Base-by-base conservation (phyloP, 2,888 invertebrate species). In the Lutraria lutraria region DNA sequence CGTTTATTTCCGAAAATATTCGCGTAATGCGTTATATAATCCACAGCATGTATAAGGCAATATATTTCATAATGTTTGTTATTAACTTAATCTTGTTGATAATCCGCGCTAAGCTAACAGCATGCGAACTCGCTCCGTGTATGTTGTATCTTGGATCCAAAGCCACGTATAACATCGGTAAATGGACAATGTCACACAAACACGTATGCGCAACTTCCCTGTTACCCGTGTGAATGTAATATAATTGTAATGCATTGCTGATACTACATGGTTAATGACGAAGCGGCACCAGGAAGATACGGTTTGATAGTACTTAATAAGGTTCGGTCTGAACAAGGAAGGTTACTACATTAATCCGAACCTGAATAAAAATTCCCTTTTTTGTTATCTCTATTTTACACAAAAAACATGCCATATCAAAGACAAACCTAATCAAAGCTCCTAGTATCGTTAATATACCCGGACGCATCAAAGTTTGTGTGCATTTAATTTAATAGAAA, bases 151-250 rank as follows among this genome's bases (percentile, higher is more conserved):
- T 34, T 76, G 76, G 76, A 31, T 31, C 31, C 76, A 25, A 0
- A 76, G 19, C 16, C 25, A 76, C 31, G 29, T 34, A 16, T 31
- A 34, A 8, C 1, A 31, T 76, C 76, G 31, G 29, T 25, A 76
- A 16, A 10, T 2, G 15, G 25, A n/a, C 21, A 10, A 63, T 12
- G 21, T 63, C 34, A 34, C 34, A 76, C 31, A 16, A 76, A 34
- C 76, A 25, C 72, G 16, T 31, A 34, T 31, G 31, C 16, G 31
- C 76, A 76, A 76, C 76, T 76, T 76, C 76, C 76, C 34, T 76
- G 19, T 76, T 76, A 76, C 76, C 76, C 76, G 2, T 43, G 12
- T n/a, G 60, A n/a, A 60, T 60, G 21, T 60, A 25, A 68, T 25
- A 2, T 25, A 25, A 68, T 25, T 63, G n/a, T 63, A 8, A 12